Percentiles rank a stretch among this genome's conserved stretches.
These are phyloP conservation scores for Amorpha juglandis DNA, from an alignment of 2,888 invertebrate genomes.

Conservation along the genomic window DNA sequence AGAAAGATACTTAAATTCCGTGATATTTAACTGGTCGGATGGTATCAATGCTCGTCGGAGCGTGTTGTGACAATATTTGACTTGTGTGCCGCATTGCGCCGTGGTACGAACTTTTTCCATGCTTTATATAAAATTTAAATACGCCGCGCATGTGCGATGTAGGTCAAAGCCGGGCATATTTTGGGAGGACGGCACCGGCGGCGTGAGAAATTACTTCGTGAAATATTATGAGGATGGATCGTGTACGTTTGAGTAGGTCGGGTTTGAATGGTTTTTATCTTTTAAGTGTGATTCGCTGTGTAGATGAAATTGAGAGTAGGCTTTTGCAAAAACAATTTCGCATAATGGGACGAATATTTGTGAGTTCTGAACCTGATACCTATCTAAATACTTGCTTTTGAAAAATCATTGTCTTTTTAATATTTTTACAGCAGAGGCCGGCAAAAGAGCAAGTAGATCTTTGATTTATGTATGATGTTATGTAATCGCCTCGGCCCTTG, in stretches of 20 bases:
- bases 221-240: conserved; percentile 23
- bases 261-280: background rate
- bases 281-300: conserved; percentile 8
- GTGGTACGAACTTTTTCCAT: conserved; percentile 49
- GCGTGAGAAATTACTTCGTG: conserved; percentile 39
- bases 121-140: conserved; percentile 42
- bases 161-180: conserved; percentile 36
- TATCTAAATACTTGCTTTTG: too few relatives aligned
- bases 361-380: background rate
- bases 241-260: conserved; percentile 12
- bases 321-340: background rate
- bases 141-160: conserved; percentile 37
- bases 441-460: too few relatives aligned
- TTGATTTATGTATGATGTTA: too few relatives aligned
- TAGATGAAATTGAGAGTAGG: background rate
- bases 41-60: conserved; percentile 36
- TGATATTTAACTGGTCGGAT: conserved; percentile 35
- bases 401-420: too few relatives aligned
- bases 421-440: too few relatives aligned
- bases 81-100: conserved; percentile 54
- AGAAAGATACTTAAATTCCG: conserved; percentile 17
- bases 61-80: conserved; percentile 56
- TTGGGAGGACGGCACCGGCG: conserved; percentile 16
- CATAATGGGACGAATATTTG: background rate
- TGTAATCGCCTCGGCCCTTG: too few relatives aligned